Base-by-base conservation (phyloP, 2,113 vertebrate species). In the Pseudorectes ferrugineus region DNA sequence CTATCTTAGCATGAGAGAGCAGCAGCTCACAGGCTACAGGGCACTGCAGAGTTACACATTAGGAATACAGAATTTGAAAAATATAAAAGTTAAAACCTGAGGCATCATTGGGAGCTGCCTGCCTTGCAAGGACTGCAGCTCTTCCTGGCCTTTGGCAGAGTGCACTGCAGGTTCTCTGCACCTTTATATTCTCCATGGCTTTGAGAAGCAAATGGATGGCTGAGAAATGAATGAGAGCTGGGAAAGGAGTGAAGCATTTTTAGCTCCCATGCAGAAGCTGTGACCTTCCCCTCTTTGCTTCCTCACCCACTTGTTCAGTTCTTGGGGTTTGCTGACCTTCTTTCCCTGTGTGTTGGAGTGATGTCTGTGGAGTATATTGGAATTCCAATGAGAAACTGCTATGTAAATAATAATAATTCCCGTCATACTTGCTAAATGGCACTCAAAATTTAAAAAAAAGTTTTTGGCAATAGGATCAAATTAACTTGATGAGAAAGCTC, bases 401-500 rank as follows among this genome's bases (percentile, higher is more conserved):
- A 26, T 61, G 85, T 85, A 96, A 96, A 94, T 95, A 95, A 88
- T 77, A 83, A 59, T 86, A 94, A 94, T 92, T 92, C 88, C n/a
- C 45, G 36, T 88, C 72, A 21, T 80, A 63, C 52, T 79, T 83
- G 55, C 82, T 92, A 94, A 97, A 83, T 86, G 85, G 57, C 61
- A 88, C 75, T 93, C 85, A 49, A 83, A 73, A 93, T 92, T 89
- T 36, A 3, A 66, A 89, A 89, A 79, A 83, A 95, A 91, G 38
- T 66, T 93, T 94, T 94, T 85, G 71, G 90, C 89, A 92, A 94
- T 95, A 85, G 63, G 89, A 89, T 95, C 78, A 96, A 96, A 96
- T 97, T 95, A 92, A 85, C 78, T 90, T 83, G 81, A 95, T 92
- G 87, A 94, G 87, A 94, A 93, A 94, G 81, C 92, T 88, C 86